These are phyloP conservation scores for Lithophane socia DNA, from an alignment of 2,888 invertebrate genomes.

Conservation along the genomic window DNA sequence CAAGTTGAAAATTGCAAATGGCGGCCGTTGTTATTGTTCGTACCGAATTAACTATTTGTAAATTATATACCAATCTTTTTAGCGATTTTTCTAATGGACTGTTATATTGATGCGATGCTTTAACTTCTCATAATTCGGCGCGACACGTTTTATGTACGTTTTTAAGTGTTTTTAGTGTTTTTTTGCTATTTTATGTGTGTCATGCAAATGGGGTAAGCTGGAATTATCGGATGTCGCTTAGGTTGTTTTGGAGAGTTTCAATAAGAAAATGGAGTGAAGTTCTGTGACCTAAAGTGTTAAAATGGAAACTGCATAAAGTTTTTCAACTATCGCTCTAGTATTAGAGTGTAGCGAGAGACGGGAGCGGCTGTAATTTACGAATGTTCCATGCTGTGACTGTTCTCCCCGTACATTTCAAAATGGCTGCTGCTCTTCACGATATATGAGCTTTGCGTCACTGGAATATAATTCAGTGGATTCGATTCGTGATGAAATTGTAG, in stretches of 20 bases:
- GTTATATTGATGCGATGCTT: conserved; percentile 89
- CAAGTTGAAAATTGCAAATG: conserved; percentile 98
- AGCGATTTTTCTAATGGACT: conserved; percentile 91
- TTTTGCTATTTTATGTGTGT: conserved; percentile 93
- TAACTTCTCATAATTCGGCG: conserved; percentile 88
- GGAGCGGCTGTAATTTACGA: conserved; percentile 85
- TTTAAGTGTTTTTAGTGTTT: conserved; percentile 90
- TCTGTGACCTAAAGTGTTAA: conserved; percentile 86
- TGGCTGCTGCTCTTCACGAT: conserved; percentile 91
- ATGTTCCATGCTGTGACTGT: conserved; percentile 91
- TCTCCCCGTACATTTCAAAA: conserved; percentile 91
- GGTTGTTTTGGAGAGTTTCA: conserved; percentile 91
- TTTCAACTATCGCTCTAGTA: conserved; percentile 77
- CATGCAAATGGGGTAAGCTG: conserved; percentile 94
- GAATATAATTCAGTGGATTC: conserved; percentile 89
- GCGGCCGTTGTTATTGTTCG: conserved; percentile 99
- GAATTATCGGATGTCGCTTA: conserved; percentile 91
- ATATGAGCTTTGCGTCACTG: conserved; percentile 91
- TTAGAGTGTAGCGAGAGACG: conserved; percentile 76
- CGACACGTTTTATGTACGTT: conserved; percentile 88
- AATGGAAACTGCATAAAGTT: conserved; percentile 86
- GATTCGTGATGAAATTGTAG: conserved; percentile 83
- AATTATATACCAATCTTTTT: conserved; percentile 92
- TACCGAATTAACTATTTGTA: conserved; percentile 95
- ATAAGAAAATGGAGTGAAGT: conserved; percentile 87